Evolutionary conservation across 2,797 vertebrate species (phyloP), one percentile per base, ranked within the genome.

Genomic region (Cryptoblepharus egeriae): DNA sequence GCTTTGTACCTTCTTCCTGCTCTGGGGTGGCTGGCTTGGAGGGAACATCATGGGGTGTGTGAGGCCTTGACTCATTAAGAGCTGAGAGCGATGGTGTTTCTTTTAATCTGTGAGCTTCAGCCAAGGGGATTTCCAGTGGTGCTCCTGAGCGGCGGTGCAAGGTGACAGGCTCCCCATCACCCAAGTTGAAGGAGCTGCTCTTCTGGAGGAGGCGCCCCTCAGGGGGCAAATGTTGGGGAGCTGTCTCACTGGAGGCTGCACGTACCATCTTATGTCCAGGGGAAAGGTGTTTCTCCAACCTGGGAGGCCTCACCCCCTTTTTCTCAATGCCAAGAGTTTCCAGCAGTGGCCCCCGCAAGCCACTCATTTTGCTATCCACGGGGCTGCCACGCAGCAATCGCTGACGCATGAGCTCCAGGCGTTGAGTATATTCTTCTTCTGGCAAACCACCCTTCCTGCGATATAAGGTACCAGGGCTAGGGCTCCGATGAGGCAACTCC

Each of bases 121-220:
- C 97, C 88, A 98, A 57, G 0, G 99, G 99, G 84, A 99, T 99
- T 94, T 99, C 99, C 16, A 99, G 89, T 6, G 99, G 99, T 0
- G 98, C 98, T 0, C 99, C 99, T 0, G 97, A 98, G 1, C 98
- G 96, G 39, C 98, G 96, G 85, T 99, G 98, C 82, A 98, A 93
- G 72, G 97, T 92, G 0, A 98, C 96, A 1, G 98, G 97, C 84
- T 99, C 98, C 0, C 96, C 93, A 4, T 99, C 99, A 0, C 98
- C 98, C 5, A 99, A 98, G 74, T 98, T 99, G 87, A 99, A 99
- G 79, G 98, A 99, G 77, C 98, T 97, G 91, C 98, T 98, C 92
- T 99, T 99, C 76, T 97, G 97, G 82, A 99, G 94, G 49, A 95
- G 93, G 67, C 95, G 96, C 0, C 96, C 92, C 93, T 98, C 98